These are phyloP conservation scores for Macrostomum cliftonense DNA, from an alignment of 2,888 invertebrate species.

Conservation along the genomic window DNA sequence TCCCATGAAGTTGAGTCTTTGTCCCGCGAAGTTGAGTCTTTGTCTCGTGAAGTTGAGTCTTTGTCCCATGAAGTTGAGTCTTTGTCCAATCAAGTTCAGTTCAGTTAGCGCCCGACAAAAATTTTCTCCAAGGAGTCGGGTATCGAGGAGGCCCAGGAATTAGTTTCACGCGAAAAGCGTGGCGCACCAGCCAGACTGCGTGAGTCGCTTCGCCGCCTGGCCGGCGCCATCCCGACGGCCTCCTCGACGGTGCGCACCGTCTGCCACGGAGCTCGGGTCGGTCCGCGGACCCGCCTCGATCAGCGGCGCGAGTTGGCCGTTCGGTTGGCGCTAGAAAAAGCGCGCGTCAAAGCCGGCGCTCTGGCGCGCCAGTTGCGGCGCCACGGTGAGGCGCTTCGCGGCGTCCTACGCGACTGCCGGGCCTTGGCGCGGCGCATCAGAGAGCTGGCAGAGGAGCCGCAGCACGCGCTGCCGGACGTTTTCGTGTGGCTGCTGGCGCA, in stretches of 20 bases:
- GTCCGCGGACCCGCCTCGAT: constrained; percentile 56
- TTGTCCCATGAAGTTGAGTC: too few species aligned
- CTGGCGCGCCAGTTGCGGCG: background rate
- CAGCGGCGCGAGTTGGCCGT: constrained; percentile 52
- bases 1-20: too few species aligned
- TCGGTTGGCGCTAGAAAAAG: constrained; percentile 7
- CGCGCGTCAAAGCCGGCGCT: constrained; percentile 6
- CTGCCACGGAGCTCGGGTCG: too few species aligned
- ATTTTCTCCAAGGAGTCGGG: constrained; percentile 52
- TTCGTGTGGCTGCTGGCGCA: constrained; percentile 30
- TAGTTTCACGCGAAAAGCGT: constrained; percentile 46
- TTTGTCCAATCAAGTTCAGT: too few species aligned
- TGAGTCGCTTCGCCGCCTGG: constrained; percentile 50
- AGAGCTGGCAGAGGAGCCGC: constrained; percentile 18
- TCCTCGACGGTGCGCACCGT: background rate
- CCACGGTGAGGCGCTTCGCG: too few species aligned
- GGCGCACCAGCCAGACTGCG: constrained; percentile 48
- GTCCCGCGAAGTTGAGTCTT: too few species aligned
- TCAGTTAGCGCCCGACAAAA: too few species aligned
- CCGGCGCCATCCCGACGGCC: constrained; percentile 3
- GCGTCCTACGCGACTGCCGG: too few species aligned
- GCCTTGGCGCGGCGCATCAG: too few species aligned
- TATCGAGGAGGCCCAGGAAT: constrained; percentile 46
- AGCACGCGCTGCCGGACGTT: constrained; percentile 18
- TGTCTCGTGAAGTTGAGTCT: too few species aligned